Evolutionary conservation across 2,113 vertebrate genomes (phyloP), one percentile per base, ranked within the genome.

Genomic region (Ctenodactylus gundi): DNA sequence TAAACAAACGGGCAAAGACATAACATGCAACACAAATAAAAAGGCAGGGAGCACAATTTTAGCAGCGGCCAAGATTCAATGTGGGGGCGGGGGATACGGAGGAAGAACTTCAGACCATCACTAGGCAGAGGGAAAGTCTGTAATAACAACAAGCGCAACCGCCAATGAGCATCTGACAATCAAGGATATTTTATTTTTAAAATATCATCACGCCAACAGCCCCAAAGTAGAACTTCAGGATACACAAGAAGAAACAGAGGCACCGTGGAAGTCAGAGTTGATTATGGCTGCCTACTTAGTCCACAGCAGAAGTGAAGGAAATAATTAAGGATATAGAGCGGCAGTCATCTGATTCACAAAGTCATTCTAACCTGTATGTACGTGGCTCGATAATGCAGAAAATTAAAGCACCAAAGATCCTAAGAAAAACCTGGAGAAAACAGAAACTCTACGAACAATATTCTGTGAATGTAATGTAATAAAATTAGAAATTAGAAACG

Each of bases 401-500:
- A 93, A 94, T 51, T 34, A 23, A 57, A 76, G 70, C 46, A 55
- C 34, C 85, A 58, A 95, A 86, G 75, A 60, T 46, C 49, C 70
- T 87, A 73, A 31, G 41, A 95, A 60, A 84, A 6, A 83, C 49
- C 44, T 80, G 25, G 23, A 49, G n/a, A 57, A 90, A 95, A 72
- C 11, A 81, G 36, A 94, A 90, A 83, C 36, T 31, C 72, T 46
- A 72, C 36, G 80, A 76, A 62, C 34, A 57, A n/a, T 65, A 84
- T 83, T 88, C 72, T 53, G 39, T 41, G 67, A 62, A 36, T 77
- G 85, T n/a, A 64, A 72, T 49, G 1, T 70, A 92, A 94, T 85
- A 94, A 92, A 95, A 95, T 81, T 75, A 80, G 75, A 95, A 85
- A 62, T 84, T 85, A 86, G 13, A 80, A 80, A 88, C 85, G 95